phyloP scores from a whole-genome alignment of 2,888 invertebrate species.

The Clepsis dumicolana region DNA sequence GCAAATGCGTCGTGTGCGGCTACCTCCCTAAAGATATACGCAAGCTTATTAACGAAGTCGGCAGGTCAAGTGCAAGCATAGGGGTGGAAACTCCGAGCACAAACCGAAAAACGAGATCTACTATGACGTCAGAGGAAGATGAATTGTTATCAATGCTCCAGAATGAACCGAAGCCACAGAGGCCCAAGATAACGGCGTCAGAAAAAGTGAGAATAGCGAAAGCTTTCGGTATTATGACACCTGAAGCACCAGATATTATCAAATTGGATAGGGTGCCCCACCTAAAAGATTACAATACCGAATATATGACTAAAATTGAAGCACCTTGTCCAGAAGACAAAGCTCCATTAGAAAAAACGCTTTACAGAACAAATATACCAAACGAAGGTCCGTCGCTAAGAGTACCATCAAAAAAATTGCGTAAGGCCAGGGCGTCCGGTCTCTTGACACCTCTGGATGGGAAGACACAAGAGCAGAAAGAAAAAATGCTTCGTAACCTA shows the following conservation, averaged over 20 bases:
- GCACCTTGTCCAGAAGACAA: constrained; percentile 55
- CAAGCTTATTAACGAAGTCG: background rate
- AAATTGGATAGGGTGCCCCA: constrained; percentile 44
- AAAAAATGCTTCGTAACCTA: constrained; percentile 45
- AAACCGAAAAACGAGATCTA: background rate
- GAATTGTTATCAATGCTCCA: background rate
- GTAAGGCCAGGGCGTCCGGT: constrained; percentile 49
- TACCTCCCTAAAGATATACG: background rate
- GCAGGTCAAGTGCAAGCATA: background rate
- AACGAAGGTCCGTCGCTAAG: constrained; percentile 7
- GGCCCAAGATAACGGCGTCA: constrained; percentile 40
- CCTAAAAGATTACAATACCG: constrained; percentile 53
- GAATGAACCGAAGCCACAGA: background rate
- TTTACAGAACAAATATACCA: constrained; percentile 27
- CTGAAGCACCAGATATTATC: background rate
- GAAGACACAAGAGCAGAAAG: constrained; percentile 46
- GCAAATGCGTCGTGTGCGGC: background rate
- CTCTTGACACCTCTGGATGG: constrained; percentile 47
- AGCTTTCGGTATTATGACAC: constrained; percentile 48
- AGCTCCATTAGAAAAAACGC: constrained; percentile 54
- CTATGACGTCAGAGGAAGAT: background rate
- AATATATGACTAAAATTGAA: constrained; percentile 46
- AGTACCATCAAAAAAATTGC: constrained; percentile 46
- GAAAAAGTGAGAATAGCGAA: constrained; percentile 52
- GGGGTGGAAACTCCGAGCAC: background rate